A percentile compares a stretch with the other conserved stretches of the same genome.
phyloP scores from a whole-genome alignment of 2,888 invertebrate genomes.

The Tiphia femorata region DNA sequence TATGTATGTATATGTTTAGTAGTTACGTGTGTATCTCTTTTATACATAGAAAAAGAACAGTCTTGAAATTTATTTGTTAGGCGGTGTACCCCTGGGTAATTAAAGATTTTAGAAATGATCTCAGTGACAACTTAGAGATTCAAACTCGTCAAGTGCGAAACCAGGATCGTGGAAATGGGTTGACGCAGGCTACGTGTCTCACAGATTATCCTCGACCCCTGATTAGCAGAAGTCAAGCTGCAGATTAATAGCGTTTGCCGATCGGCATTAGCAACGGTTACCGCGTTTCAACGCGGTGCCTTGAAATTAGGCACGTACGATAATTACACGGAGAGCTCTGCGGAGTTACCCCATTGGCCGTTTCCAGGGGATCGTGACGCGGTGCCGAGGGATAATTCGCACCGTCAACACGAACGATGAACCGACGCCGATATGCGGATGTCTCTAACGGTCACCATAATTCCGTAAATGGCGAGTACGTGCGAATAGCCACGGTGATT shows the following conservation, averaged over 20 bases:
- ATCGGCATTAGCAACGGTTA: slow-evolving; percentile 60
- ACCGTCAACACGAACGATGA: slow-evolving; percentile 41
- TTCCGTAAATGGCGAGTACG: too few relatives aligned
- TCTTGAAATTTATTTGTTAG: too few relatives aligned
- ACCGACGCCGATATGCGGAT: slow-evolving; percentile 9
- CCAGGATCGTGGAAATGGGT: background rate
- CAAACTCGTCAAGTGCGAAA: too few relatives aligned
- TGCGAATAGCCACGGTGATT: too few relatives aligned
- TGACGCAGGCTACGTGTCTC: slow-evolving; percentile 13
- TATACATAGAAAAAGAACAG: too few relatives aligned
- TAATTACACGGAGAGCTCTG: slow-evolving; percentile 56
- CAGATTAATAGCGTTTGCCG: slow-evolving; percentile 59
- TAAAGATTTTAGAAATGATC: too few relatives aligned
- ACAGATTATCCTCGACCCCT: too few relatives aligned
- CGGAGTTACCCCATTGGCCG: slow-evolving; percentile 37
- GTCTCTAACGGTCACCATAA: too few relatives aligned
- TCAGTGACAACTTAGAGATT: too few relatives aligned
- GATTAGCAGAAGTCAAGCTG: slow-evolving; percentile 53
- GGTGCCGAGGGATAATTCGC: slow-evolving; percentile 43
- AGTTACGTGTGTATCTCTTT: too few relatives aligned
- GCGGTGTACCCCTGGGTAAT: too few relatives aligned
- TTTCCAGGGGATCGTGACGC: slow-evolving; percentile 32
- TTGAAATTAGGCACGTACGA: slow-evolving; percentile 63
- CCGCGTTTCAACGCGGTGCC: slow-evolving; percentile 50
- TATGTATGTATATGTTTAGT: too few relatives aligned